A percentile compares a stretch with the other conserved stretches of the same genome.
These are phyloP conservation scores for Apistogramma diplotaenia DNA, from an alignment of 2,113 vertebrate species.

Conservation along the genomic window DNA sequence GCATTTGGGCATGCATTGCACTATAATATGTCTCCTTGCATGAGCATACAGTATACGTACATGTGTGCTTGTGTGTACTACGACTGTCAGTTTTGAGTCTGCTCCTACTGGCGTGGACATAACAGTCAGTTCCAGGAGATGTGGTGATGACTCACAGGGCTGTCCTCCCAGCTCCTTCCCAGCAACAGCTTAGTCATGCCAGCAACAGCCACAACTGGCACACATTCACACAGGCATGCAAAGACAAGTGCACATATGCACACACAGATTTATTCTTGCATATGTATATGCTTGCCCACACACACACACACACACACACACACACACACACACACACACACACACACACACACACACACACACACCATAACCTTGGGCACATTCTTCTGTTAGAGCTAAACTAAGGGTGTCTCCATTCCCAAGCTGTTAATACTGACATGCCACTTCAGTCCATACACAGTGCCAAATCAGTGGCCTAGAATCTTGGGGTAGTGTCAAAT, in stretches of 20 bases:
- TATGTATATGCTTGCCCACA: background rate
- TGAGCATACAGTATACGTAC: background rate
- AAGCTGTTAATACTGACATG: background rate
- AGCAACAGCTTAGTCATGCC: conserved; percentile 77
- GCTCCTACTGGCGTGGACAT: conserved; percentile 63
- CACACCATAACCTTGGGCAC: background rate
- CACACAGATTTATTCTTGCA: background rate
- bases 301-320: conserved; percentile 3
- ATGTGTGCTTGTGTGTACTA: conserved; percentile 14
- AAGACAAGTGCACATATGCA: background rate
- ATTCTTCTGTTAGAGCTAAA: conserved; percentile 29
- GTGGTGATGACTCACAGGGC: conserved; percentile 76
- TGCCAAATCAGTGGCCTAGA: conserved; percentile 1
- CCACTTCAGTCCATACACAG: conserved; percentile 13
- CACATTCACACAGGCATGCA: conserved; percentile 16
- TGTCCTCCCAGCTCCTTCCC: conserved; percentile 77
- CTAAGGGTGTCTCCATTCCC: conserved; percentile 6
- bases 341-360: background rate
- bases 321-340: background rate
- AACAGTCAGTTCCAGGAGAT: conserved; percentile 74
- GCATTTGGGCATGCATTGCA: conserved; percentile 1
- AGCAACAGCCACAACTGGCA: conserved; percentile 64
- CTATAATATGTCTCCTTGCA: background rate
- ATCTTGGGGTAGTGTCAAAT: conserved; percentile 2
- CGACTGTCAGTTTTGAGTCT: conserved; percentile 54